Evolutionary conservation across 2,797 vertebrate genomes (phyloP).

Genomic region (Myotis planiceps): DNA sequence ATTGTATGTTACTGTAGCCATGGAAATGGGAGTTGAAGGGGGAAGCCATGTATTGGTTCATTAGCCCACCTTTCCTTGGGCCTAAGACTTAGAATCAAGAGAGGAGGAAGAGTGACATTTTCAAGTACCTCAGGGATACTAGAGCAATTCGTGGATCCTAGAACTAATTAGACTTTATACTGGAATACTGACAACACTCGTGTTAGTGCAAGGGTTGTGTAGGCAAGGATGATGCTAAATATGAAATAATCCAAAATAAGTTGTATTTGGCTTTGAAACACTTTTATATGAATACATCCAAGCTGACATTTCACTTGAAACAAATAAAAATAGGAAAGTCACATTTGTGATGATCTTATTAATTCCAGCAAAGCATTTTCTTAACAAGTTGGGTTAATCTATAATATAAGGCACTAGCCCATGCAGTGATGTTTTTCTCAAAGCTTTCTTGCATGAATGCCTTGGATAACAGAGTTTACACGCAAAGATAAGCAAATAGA

Average conservation of each 20-base stretch:
- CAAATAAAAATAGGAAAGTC: slow-evolving; percentile 18
- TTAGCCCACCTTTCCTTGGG: neutral
- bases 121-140: neutral
- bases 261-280: neutral
- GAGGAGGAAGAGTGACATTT: neutral
- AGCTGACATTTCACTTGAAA: slow-evolving; percentile 29
- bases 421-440: neutral
- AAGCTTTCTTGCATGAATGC: neutral
- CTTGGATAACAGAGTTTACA: neutral
- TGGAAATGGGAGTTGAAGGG: neutral
- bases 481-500: neutral
- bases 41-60: neutral
- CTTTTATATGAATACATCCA: slow-evolving; percentile 32
- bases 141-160: neutral
- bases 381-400: slow-evolving; percentile 14
- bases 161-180: neutral
- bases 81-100: neutral
- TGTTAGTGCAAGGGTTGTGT: slow-evolving; percentile 2
- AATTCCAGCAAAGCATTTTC: slow-evolving; percentile 15
- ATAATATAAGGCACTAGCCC: neutral
- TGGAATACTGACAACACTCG: neutral
- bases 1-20: neutral
- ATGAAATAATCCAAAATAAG: neutral
- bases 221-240: neutral
- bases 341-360: neutral